These are phyloP conservation scores for Desmodus rotundus DNA, from an alignment of 2,113 vertebrate species.

Conservation along the genomic window DNA sequence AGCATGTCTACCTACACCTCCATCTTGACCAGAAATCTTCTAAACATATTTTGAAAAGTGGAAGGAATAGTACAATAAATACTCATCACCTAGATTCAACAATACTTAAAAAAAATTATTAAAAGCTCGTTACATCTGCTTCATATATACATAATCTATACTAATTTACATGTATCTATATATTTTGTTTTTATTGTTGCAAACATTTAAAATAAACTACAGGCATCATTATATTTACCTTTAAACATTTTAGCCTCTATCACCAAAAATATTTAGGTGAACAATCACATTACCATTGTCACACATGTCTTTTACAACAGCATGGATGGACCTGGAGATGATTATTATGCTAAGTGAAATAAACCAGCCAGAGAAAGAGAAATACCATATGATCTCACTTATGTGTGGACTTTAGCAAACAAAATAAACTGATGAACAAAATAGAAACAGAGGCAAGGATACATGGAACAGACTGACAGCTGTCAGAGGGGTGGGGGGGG, in stretches of 20 bases:
- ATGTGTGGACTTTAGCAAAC: no score
- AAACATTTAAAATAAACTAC: not conserved
- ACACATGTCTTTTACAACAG: no score
- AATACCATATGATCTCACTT: no score
- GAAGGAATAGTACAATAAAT: not conserved
- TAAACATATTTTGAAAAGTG: not conserved
- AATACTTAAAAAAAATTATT: not conserved
- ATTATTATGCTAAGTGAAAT: no score
- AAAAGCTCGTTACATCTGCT: not conserved
- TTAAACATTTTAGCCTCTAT: not conserved
- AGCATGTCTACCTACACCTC: no score
- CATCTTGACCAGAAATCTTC: no score
- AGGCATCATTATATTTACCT: not conserved
- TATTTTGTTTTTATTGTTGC: not conserved
- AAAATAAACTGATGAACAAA: no score
- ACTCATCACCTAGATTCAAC: not conserved
- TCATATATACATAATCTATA: not conserved
- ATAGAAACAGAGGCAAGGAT: no score
- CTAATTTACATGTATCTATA: not conserved
- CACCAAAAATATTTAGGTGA: not conserved
- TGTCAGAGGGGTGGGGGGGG: no score
- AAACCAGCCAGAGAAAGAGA: no score
- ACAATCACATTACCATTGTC: not conserved
- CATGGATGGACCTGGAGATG: no score
- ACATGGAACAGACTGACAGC: no score